Conservation (phyloP, 2,888 invertebrate genomes). For the Mystacides longicornis region DNA sequence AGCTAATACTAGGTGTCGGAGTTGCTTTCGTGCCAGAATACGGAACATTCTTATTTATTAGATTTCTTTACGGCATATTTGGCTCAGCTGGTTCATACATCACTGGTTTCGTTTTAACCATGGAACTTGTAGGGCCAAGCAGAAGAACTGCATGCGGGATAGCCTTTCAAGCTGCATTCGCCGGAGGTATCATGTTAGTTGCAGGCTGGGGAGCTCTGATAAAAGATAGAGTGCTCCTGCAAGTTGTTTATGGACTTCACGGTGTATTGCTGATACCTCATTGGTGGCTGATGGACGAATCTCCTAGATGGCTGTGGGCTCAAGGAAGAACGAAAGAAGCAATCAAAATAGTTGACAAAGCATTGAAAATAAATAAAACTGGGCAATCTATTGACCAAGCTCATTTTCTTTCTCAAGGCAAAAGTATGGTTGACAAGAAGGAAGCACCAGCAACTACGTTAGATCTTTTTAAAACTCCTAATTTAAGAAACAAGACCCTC, state of each 20-base stretch:
- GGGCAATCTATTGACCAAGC: constrained; percentile 56
- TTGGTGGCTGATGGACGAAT: constrained; percentile 86
- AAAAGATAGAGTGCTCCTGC: constrained; percentile 64
- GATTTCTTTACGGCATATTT: constrained; percentile 71
- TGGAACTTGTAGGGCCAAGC: constrained; percentile 77
- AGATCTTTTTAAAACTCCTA: constrained; percentile 76
- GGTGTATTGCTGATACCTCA: constrained; percentile 65
- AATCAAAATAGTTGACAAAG: constrained; percentile 65
- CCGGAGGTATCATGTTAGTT: constrained; percentile 72
- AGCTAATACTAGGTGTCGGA: constrained; percentile 61
- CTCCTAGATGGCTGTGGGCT: constrained; percentile 82
- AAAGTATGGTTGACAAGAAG: constrained; percentile 41
- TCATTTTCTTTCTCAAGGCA: constrained; percentile 56
- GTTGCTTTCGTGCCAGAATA: constrained; percentile 75
- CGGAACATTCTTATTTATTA: constrained; percentile 58
- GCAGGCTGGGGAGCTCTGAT: constrained; percentile 77
- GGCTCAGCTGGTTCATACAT: constrained; percentile 75
- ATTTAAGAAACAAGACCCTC: constrained; percentile 67
- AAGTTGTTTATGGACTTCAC: constrained; percentile 72
- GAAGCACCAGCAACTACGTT: constrained; percentile 50
- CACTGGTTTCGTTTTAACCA: constrained; percentile 61
- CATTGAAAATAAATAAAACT: constrained; percentile 65
- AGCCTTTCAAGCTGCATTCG: constrained; percentile 72
- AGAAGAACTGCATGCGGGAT: constrained; percentile 75
- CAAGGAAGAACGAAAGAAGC: constrained; percentile 70